A percentile compares a stretch with the other conserved stretches of the same genome.
These are phyloP conservation scores for Hyalella azteca DNA, from an alignment of 2,888 invertebrate genomes.

Conservation along the genomic window DNA sequence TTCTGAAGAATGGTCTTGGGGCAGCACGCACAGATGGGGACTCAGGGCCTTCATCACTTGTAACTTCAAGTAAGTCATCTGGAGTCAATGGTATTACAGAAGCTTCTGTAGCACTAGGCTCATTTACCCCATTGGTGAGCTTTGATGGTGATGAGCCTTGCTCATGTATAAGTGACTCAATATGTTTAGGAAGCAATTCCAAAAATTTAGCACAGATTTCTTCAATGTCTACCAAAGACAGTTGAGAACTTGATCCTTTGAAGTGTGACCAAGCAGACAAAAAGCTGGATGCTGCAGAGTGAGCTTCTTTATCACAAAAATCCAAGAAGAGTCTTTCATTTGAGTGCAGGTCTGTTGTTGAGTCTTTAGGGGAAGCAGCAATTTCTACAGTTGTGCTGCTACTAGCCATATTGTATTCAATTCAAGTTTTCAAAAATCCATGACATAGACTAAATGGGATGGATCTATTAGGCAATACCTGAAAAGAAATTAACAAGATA, in stretches of 20 bases:
- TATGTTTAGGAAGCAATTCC: constrained; percentile 47
- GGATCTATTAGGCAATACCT: too few species aligned
- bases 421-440: too few species aligned
- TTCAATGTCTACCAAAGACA: constrained; percentile 44
- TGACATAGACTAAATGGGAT: too few species aligned
- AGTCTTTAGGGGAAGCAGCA: background rate
- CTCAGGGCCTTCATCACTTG: constrained; percentile 54
- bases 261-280: constrained; percentile 72
- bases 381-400: background rate
- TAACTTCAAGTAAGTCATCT: constrained; percentile 48
- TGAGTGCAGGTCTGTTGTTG: background rate
- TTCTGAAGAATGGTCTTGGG: constrained; percentile 60
- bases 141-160: constrained; percentile 55
- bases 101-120: constrained; percentile 38
- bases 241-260: constrained; percentile 42
- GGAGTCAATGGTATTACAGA: constrained; percentile 58
- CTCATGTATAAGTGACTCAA: constrained; percentile 45
- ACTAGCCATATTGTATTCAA: background rate
- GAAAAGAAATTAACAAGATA: too few species aligned
- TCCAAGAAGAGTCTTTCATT: background rate
- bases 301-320: constrained; percentile 86
- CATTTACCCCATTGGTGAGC: constrained; percentile 54
- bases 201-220: constrained; percentile 48
- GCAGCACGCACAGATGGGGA: constrained; percentile 51
- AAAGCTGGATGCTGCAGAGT: constrained; percentile 84